phyloP scores from a whole-genome alignment of 2,888 invertebrate species.

The Apoda limacodes region DNA sequence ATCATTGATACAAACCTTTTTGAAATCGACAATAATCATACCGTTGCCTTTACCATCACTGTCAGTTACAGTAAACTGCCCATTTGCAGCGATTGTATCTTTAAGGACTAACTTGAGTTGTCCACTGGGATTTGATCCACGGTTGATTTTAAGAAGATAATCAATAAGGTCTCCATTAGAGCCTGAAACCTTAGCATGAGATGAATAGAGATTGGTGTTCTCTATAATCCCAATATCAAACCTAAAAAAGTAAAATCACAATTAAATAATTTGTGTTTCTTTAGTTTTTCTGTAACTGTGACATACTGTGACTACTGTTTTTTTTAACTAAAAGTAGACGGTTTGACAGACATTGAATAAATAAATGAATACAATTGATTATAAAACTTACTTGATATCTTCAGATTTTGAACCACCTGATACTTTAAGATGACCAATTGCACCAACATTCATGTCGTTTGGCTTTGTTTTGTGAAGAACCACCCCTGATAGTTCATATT shows the following conservation, averaged over 20 bases:
- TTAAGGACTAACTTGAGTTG: slow-evolving; percentile 71
- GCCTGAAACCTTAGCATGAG: slow-evolving; percentile 60
- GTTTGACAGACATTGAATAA: no score
- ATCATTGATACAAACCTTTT: slow-evolving; percentile 56
- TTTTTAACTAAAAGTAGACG: no score
- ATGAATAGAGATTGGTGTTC: slow-evolving; percentile 54
- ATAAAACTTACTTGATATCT: slow-evolving; percentile 65
- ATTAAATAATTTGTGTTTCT: no score
- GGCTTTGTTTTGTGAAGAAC: slow-evolving; percentile 65
- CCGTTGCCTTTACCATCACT: slow-evolving; percentile 75
- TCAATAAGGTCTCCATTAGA: slow-evolving; percentile 64
- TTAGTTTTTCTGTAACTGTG: no score
- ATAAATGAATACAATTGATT: no score
- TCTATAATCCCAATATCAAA: slow-evolving; percentile 57
- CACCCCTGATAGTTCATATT: slow-evolving; percentile 71
- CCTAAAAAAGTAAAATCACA: slow-evolving; percentile 27
- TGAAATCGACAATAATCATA: slow-evolving; percentile 68
- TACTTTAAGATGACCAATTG: slow-evolving; percentile 66
- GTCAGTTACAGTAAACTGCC: slow-evolving; percentile 71
- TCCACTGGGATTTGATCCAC: slow-evolving; percentile 45
- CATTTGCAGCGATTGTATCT: slow-evolving; percentile 71
- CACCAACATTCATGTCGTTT: slow-evolving; percentile 68
- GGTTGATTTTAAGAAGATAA: slow-evolving; percentile 55
- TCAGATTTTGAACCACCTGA: slow-evolving; percentile 47
- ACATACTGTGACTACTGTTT: no score